Evolutionary conservation across 2,888 invertebrate genomes (phyloP).

Genomic region (Strigamia transsilvanica): DNA sequence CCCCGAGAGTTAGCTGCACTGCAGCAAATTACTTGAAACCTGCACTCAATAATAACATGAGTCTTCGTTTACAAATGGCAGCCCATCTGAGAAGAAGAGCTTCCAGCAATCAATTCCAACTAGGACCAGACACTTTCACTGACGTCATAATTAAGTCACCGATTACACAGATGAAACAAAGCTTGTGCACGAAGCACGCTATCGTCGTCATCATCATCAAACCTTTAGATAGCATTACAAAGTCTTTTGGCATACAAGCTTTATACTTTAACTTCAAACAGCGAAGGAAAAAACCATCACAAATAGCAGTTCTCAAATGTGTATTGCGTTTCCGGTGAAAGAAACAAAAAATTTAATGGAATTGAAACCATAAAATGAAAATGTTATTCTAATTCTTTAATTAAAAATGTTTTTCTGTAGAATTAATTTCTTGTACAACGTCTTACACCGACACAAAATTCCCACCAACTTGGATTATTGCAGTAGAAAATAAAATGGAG

Average conservation of each 20-base stretch:
- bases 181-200: background rate
- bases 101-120: constrained; percentile 26
- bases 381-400: background rate
- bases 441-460: background rate
- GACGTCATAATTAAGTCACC: constrained; percentile 30
- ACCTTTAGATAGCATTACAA: constrained; percentile 20
- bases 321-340: background rate
- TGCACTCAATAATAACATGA: constrained; percentile 30
- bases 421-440: background rate
- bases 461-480: no score
- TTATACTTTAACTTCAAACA: background rate
- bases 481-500: no score
- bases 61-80: constrained; percentile 30
- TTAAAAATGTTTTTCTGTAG: background rate
- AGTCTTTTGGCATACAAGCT: constrained; percentile 26
- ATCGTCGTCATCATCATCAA: constrained; percentile 26
- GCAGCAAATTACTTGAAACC: constrained; percentile 30
- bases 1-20: constrained; percentile 17
- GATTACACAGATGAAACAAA: constrained; percentile 26
- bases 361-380: background rate
- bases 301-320: background rate
- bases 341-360: background rate
- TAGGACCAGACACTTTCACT: constrained; percentile 30
- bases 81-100: constrained; percentile 18
- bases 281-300: background rate